These are phyloP conservation scores for Dicrostonyx torquatus DNA, from an alignment of 2,797 vertebrate species.

Conservation along the genomic window DNA sequence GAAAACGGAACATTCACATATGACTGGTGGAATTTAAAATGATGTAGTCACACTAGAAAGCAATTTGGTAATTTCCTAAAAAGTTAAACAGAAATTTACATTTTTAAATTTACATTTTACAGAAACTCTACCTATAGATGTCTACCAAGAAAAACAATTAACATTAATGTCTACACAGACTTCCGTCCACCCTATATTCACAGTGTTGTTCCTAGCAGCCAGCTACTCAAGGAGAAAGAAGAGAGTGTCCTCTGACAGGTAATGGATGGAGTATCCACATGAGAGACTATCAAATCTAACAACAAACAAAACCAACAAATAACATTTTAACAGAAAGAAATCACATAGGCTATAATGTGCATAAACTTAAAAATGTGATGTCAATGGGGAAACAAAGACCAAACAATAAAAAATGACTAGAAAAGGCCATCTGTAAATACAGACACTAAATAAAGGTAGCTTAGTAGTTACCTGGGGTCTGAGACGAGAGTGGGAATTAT, in stretches of 20 bases:
- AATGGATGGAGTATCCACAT: neutral
- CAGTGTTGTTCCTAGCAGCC: neutral
- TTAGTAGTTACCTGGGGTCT: neutral
- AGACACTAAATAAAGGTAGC: neutral
- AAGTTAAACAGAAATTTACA: conserved; percentile 33
- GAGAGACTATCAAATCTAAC: neutral
- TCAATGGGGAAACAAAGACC: neutral
- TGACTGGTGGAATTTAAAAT: neutral
- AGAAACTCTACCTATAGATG: neutral
- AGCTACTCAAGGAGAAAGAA: neutral
- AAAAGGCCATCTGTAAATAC: neutral
- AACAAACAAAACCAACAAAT: neutral
- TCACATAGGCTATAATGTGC: neutral
- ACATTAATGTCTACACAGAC: neutral
- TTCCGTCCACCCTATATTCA: neutral
- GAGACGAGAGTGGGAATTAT: neutral
- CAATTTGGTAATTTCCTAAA: conserved; percentile 27
- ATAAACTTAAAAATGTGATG: neutral
- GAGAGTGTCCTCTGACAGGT: neutral
- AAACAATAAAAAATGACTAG: conserved; percentile 13
- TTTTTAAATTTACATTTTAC: too few species aligned
- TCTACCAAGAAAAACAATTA: neutral
- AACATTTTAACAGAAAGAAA: neutral
- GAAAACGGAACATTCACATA: neutral
- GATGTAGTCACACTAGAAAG: neutral